Evolutionary conservation across 2,888 invertebrate genomes (phyloP).

Genomic region (Eupithecia subumbrata): DNA sequence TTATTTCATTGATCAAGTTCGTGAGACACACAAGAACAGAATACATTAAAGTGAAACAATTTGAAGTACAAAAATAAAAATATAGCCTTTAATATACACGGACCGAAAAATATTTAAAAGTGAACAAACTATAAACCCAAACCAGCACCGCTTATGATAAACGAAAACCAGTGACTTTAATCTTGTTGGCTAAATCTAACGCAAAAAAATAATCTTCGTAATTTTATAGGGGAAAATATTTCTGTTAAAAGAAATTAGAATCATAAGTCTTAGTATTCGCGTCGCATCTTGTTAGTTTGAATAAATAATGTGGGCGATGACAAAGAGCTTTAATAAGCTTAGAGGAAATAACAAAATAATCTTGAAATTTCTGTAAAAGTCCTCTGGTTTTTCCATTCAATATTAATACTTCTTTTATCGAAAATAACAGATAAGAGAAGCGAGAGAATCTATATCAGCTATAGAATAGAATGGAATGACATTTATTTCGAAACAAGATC

Average conservation of each 20-base stretch:
- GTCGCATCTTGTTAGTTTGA: constrained; percentile 44
- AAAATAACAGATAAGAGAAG: too few relatives aligned
- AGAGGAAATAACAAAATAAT: constrained; percentile 12
- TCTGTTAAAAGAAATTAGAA: constrained; percentile 49
- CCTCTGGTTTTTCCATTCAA: too few relatives aligned
- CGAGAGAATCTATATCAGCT: too few relatives aligned
- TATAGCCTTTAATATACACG: neutral
- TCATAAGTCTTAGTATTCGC: constrained; percentile 42
- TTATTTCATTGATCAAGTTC: neutral
- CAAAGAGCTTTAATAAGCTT: constrained; percentile 18
- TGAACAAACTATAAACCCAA: neutral
- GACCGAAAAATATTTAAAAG: neutral
- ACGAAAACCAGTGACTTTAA: neutral
- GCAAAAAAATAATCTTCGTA: constrained; percentile 12
- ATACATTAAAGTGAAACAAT: neutral
- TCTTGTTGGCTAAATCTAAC: neutral
- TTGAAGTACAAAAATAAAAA: neutral
- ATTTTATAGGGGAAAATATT: constrained; percentile 36
- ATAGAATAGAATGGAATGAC: too few relatives aligned
- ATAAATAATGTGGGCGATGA: constrained; percentile 40
- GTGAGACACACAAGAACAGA: neutral
- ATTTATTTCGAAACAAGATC: too few relatives aligned
- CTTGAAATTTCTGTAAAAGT: neutral
- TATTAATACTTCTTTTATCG: too few relatives aligned
- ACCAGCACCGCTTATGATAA: neutral